Percentiles rank a stretch among this genome's conserved stretches.
phyloP scores from a whole-genome alignment of 2,113 vertebrate genomes.

The Caracal caracal region DNA sequence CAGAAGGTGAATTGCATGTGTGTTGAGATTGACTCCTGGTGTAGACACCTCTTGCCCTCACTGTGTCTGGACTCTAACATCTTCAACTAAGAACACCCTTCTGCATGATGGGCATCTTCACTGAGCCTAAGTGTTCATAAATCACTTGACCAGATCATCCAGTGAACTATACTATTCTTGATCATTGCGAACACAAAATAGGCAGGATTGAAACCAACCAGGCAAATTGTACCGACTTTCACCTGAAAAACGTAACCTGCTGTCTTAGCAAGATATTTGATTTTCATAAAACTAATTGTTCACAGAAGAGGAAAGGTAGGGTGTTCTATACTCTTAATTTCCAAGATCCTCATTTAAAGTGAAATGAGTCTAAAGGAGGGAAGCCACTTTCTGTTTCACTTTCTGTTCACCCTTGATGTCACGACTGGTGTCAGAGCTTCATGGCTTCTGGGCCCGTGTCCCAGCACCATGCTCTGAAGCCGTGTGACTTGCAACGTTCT shows the following conservation, averaged over 20 bases:
- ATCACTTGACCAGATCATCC: background rate
- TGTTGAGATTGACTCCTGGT: background rate
- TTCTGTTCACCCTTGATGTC: background rate
- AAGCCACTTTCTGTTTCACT: background rate
- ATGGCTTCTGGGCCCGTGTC: background rate
- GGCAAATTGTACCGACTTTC: background rate
- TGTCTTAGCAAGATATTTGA: background rate
- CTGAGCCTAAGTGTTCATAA: background rate
- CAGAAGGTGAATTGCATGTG: background rate
- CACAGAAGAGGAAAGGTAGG: background rate
- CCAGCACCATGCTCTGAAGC: background rate
- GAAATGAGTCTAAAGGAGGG: background rate
- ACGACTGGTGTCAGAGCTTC: no score
- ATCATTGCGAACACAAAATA: accelerated
- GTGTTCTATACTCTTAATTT: background rate
- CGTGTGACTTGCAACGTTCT: background rate
- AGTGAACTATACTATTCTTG: background rate
- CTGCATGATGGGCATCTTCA: background rate
- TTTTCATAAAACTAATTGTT: background rate
- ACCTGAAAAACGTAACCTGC: background rate
- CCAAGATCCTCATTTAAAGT: background rate
- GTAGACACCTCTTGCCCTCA: background rate
- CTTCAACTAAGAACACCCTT: no score
- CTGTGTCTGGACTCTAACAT: background rate
- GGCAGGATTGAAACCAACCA: background rate